These are phyloP conservation scores for Pristionchus maxplancki DNA, from an alignment of 2,888 invertebrate species.

Conservation along the genomic window DNA sequence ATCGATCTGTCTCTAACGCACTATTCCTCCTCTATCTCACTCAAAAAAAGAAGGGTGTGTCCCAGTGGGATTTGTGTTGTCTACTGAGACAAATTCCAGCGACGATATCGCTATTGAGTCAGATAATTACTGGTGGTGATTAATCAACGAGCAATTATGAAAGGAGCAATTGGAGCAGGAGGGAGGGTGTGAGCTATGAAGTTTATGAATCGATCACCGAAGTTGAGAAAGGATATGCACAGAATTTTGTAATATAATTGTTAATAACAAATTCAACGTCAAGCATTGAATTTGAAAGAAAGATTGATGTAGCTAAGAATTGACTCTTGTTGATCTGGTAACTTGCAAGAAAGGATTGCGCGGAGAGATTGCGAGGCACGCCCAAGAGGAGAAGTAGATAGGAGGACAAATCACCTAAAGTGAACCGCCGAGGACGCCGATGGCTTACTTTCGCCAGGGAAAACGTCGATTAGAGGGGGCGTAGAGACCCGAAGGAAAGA, in stretches of 20 bases:
- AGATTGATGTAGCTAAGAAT: too few relatives aligned
- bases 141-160: not conserved
- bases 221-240: too few relatives aligned
- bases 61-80: conserved; percentile 1
- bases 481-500: too few relatives aligned
- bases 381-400: not conserved
- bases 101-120: conserved; percentile 2
- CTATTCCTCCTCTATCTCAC: not conserved
- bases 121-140: not conserved
- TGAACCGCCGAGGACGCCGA: not conserved
- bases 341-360: not conserved
- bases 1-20: not conserved
- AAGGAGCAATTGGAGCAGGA: not conserved
- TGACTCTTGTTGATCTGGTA: not conserved
- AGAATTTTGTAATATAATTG: too few relatives aligned
- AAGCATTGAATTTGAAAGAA: too few relatives aligned
- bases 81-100: not conserved
- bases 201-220: too few relatives aligned
- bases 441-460: not conserved
- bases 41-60: conserved; percentile 31
- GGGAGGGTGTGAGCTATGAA: too few relatives aligned
- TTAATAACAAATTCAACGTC: too few relatives aligned
- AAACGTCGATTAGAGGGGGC: too few relatives aligned
- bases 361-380: conserved; percentile 1
- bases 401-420: not conserved